Conservation (phyloP, 2,797 vertebrate species). For the Emys orbicularis region DNA sequence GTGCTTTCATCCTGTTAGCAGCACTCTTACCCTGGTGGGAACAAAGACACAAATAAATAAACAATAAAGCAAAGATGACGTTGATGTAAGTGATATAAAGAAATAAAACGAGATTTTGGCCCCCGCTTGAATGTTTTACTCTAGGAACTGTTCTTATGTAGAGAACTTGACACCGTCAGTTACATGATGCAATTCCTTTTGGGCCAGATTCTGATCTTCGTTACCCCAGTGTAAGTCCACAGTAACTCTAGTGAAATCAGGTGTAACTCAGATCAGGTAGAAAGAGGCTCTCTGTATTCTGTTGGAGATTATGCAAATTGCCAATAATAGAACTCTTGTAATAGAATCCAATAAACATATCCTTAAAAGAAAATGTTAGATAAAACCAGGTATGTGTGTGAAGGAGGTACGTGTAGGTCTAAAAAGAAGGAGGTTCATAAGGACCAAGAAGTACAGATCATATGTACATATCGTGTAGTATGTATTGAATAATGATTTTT, state of each 20-base stretch:
- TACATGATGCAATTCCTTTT: not conserved
- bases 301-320: no score
- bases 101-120: not conserved
- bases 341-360: no score
- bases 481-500: not conserved
- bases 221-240: not conserved
- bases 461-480: not conserved
- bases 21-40: not conserved
- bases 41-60: not conserved
- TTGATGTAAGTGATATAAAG: not conserved
- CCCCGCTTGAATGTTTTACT: not conserved
- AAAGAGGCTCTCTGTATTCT: no score
- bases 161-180: not conserved
- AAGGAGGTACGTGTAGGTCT: not conserved
- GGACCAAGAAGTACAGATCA: not conserved
- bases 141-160: not conserved
- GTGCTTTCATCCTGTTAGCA: not conserved
- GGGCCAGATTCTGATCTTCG: not conserved
- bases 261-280: not conserved
- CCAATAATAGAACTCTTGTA: no score
- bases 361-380: not conserved
- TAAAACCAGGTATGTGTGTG: not conserved
- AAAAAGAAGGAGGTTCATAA: not conserved
- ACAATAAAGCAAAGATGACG: not conserved
- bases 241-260: not conserved